phyloP scores from a whole-genome alignment of 2,888 invertebrate genomes.

The Acanthacorydalis orientalis region DNA sequence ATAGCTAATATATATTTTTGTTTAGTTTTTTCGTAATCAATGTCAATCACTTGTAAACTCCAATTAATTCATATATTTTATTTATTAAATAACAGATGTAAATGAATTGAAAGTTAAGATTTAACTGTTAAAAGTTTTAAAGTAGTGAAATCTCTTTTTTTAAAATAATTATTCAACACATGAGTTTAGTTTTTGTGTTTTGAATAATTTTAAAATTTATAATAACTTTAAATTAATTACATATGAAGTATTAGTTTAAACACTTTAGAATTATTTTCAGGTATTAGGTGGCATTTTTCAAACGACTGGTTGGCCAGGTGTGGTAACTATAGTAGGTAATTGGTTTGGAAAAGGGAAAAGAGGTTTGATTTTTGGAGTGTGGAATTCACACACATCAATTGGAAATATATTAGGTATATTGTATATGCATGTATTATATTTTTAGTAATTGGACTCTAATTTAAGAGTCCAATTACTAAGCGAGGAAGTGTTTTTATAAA shows the following conservation, averaged over 20 bases:
- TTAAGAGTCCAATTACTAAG: not conserved
- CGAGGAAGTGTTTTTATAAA: not conserved
- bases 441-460: not conserved
- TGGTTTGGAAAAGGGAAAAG: conserved; percentile 91
- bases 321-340: conserved; percentile 83
- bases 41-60: too few species aligned
- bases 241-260: conserved; percentile 5
- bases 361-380: conserved; percentile 85
- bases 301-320: conserved; percentile 94
- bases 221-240: conserved; percentile 13
- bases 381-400: conserved; percentile 94
- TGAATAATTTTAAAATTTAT: too few species aligned
- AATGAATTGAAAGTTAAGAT: too few species aligned
- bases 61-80: too few species aligned
- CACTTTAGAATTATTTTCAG: conserved; percentile 25
- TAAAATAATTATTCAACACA: too few species aligned
- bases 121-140: too few species aligned
- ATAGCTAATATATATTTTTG: too few species aligned
- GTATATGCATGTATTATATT: not conserved
- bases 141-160: too few species aligned
- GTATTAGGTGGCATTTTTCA: conserved; percentile 71
- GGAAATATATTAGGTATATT: conserved; percentile 75
- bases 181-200: too few species aligned
- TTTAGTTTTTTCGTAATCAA: too few species aligned
- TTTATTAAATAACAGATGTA: too few species aligned